Evolutionary conservation across 2,113 vertebrate species (phyloP), one percentile per base, ranked within the genome.

Genomic region (Crotalus horridus): DNA sequence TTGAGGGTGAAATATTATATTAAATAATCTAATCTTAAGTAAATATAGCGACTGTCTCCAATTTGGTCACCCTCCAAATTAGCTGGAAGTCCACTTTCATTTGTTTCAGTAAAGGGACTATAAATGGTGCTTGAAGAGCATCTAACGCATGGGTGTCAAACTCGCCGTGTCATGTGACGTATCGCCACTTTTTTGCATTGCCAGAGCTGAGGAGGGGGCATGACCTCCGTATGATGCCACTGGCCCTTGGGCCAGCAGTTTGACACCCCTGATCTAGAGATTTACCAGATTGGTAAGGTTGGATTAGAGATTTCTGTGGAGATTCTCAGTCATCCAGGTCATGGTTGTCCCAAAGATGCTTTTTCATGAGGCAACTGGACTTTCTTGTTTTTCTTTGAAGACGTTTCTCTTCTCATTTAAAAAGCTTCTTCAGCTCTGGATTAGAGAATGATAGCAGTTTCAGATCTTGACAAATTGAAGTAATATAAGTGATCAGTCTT

Each of bases 401-500:
- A 51, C 48, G 48, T 51, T 51, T 51, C 48, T 51, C 48, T 51
- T 51, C 48, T 51, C 48, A 51, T 9, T 8, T 8, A 51, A 51
- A 8, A 51, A 9, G 48, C 48, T 51, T 51, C 8, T 51, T 51
- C 48, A 51, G 48, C 48, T 51, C 48, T 51, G 48, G 48, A 51
- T 0, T 90, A 20, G 6, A 9, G 81, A 17, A 93, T 94, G 11
- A n/a, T 3, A 24, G 26, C n/a, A n/a, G 0, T 1, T 29, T 6
- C 53, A 93, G 54, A 0, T 92, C 91, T 24, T 90, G 24, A 23
- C 46, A n/a, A 33, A 64, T 46, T 59, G 43, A 69, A 1, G 29
- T 24, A 55, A 86, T 20, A 20, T 39, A 81, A 0, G 0, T 23
- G 20, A 85, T 94, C 43, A 24, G 29, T 88, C 23, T 93, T 0